Evolutionary conservation across 2,113 vertebrate species (phyloP).

Genomic region (Sterrhoptilus dennistouni): DNA sequence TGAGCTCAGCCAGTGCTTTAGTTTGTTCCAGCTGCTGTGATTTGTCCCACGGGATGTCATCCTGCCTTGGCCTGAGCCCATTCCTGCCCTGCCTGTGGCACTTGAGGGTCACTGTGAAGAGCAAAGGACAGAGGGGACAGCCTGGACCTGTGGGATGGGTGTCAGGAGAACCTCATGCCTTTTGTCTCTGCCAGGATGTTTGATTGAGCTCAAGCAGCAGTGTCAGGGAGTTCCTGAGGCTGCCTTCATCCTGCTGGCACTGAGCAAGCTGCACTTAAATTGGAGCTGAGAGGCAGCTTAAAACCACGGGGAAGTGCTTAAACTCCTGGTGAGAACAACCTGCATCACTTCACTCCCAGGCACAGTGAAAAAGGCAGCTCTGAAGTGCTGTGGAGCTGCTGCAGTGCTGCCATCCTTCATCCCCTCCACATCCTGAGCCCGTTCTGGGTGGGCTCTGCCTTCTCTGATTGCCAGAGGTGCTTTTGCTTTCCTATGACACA

Average conservation of each 20-base stretch:
- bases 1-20: background rate
- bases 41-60: background rate
- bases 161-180: background rate
- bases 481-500: constrained; percentile 50
- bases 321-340: background rate
- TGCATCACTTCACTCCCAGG: background rate
- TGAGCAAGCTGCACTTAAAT: background rate
- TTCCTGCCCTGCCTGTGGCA: background rate
- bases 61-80: background rate
- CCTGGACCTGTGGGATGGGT: fast-evolving
- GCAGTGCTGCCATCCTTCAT: background rate
- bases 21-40: background rate
- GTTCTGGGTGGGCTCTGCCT: background rate
- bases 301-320: background rate
- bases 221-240: background rate
- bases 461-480: constrained; percentile 2
- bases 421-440: background rate
- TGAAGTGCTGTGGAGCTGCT: background rate
- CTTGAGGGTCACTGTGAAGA: background rate
- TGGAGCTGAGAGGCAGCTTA: background rate
- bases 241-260: background rate
- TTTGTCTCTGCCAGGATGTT: background rate
- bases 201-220: background rate
- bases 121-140: background rate
- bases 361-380: background rate